Percentiles rank a stretch among this genome's conserved stretches.
phyloP scores from a whole-genome alignment of 1,140 invertebrate genomes.

The Papilio xuthus region DNA sequence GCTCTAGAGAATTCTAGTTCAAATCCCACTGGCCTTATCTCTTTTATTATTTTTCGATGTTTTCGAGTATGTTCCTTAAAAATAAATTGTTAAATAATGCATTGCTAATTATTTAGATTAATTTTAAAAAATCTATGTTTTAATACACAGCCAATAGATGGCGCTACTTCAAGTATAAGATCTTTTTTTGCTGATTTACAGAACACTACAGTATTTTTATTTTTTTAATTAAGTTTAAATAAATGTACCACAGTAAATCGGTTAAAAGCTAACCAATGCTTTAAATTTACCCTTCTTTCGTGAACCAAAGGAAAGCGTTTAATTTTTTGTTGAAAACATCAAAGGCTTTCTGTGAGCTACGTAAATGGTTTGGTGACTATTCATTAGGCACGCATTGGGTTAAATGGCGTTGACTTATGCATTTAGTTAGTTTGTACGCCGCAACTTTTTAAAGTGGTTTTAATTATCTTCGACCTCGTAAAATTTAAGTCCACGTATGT shows the following conservation, averaged over 20 bases:
- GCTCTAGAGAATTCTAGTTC: too few relatives aligned
- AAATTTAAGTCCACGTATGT: neutral
- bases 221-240: neutral
- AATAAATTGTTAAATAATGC: too few relatives aligned
- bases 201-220: too few relatives aligned
- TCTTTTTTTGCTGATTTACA: too few relatives aligned
- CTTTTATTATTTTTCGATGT: too few relatives aligned
- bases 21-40: too few relatives aligned
- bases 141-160: too few relatives aligned
- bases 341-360: neutral
- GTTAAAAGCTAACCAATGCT: neutral
- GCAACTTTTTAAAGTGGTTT: neutral
- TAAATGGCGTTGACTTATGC: neutral
- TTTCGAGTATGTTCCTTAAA: too few relatives aligned
- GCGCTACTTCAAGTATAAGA: too few relatives aligned
- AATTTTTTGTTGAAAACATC: conserved; percentile 12
- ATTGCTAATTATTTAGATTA: too few relatives aligned
- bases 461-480: neutral
- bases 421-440: neutral
- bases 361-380: conserved; percentile 12
- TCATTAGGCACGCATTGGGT: conserved; percentile 17
- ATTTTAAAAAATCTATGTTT: too few relatives aligned
- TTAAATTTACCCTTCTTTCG: neutral
- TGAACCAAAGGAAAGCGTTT: neutral
- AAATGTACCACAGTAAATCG: neutral